Percentiles rank a stretch among this genome's conserved stretches.
These are phyloP conservation scores for Limenitis camilla DNA, from an alignment of 2,888 invertebrate species.

Conservation along the genomic window DNA sequence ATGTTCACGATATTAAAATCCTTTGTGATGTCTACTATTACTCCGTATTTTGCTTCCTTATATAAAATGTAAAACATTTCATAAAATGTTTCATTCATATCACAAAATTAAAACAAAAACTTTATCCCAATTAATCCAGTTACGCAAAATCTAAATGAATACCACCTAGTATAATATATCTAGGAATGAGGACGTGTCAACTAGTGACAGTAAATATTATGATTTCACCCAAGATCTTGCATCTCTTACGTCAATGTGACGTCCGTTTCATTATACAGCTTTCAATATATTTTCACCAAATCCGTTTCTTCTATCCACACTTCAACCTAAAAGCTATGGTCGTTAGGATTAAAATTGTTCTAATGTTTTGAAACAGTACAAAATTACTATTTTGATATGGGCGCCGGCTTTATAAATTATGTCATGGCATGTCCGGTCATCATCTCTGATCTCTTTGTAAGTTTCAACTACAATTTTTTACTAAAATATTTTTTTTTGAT, in stretches of 20 bases:
- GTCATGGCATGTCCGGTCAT: slow-evolving; percentile 65
- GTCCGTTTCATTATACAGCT: slow-evolving; percentile 63
- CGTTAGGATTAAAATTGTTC: slow-evolving; percentile 45
- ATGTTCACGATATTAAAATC: too few relatives aligned
- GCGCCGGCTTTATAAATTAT: slow-evolving; percentile 62
- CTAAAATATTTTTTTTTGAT: slow-evolving; percentile 47
- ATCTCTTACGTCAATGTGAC: slow-evolving; percentile 71
- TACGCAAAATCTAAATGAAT: slow-evolving; percentile 21
- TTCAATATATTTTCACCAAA: slow-evolving; percentile 45
- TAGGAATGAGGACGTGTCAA: slow-evolving; percentile 52
- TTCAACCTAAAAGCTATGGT: slow-evolving; percentile 41
- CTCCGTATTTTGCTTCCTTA: background rate
- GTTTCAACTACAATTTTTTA: slow-evolving; percentile 36
- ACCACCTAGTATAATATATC: slow-evolving; percentile 49
- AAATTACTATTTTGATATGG: slow-evolving; percentile 60
- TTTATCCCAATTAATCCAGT: slow-evolving; percentile 8
- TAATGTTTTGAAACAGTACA: slow-evolving; percentile 30
- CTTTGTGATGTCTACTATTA: too few relatives aligned
- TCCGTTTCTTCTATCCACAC: slow-evolving; percentile 29
- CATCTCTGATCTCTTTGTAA: slow-evolving; percentile 58
- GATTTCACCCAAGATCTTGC: slow-evolving; percentile 66
- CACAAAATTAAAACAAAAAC: slow-evolving; percentile 7
- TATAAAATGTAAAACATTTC: background rate
- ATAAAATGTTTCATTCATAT: slow-evolving; percentile 9
- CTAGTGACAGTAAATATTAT: slow-evolving; percentile 66